Evolutionary conservation across 2,113 vertebrate species (phyloP).

Genomic region (Gallinago paraguaiae): DNA sequence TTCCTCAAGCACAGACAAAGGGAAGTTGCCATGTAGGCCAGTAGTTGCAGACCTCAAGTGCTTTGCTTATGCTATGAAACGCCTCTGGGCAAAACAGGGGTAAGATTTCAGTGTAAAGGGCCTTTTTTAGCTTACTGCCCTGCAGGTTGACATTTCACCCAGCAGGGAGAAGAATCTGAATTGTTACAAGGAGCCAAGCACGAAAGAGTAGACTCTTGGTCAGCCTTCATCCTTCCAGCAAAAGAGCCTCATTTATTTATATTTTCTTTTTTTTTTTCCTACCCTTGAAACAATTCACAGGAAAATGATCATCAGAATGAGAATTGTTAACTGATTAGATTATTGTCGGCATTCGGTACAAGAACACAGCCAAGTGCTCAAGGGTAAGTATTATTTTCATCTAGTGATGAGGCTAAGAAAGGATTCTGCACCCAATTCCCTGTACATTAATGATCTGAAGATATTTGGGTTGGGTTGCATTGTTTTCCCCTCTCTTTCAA

Average conservation of each 20-base stretch:
- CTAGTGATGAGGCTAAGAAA: slow-evolving; percentile 53
- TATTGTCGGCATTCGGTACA: background rate
- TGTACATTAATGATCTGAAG: slow-evolving; percentile 28
- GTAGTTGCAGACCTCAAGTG: slow-evolving; percentile 37
- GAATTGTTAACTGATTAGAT: slow-evolving; percentile 45
- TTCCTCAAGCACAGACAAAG: slow-evolving; percentile 47
- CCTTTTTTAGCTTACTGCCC: slow-evolving; percentile 20
- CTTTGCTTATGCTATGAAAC: background rate
- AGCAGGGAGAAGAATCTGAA: slow-evolving; percentile 35
- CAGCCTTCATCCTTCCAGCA: slow-evolving; percentile 20
- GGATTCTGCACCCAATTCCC: slow-evolving; percentile 24
- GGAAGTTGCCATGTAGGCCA: slow-evolving; percentile 32
- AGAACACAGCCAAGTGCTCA: slow-evolving; percentile 20
- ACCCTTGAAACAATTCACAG: slow-evolving; percentile 25
- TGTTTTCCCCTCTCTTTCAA: slow-evolving; percentile 49
- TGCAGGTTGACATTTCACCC: slow-evolving; percentile 54
- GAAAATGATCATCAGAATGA: slow-evolving; percentile 53
- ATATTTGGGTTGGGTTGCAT: slow-evolving; percentile 50
- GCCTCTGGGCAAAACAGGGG: slow-evolving; percentile 44
- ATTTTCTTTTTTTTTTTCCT: background rate
- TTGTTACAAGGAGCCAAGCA: background rate
- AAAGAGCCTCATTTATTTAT: background rate
- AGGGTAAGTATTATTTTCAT: slow-evolving; percentile 62
- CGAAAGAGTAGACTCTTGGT: background rate
- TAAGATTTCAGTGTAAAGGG: slow-evolving; percentile 46